Percentiles rank a stretch among this genome's conserved stretches.
Conservation (phyloP, 2,888 invertebrate species). For the Drosophila macrospina region DNA sequence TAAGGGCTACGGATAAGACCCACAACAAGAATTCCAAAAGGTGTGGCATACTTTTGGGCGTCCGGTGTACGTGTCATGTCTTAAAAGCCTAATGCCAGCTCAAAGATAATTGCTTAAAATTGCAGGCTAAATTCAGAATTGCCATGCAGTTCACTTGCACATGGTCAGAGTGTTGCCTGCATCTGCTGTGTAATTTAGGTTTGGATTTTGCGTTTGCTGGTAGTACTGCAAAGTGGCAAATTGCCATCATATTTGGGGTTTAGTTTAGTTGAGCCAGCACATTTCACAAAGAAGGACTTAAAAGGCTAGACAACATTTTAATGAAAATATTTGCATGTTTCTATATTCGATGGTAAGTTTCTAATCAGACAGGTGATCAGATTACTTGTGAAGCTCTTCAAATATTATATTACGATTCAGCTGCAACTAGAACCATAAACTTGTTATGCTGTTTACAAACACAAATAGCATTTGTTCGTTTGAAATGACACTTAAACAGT, state of each 20-base stretch:
- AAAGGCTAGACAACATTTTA: background rate
- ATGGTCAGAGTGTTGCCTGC: constrained; percentile 35
- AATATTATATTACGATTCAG: too few relatives aligned
- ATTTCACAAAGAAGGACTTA: background rate
- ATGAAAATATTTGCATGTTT: too few relatives aligned
- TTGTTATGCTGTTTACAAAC: too few relatives aligned
- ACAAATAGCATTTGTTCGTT: too few relatives aligned
- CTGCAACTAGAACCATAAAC: too few relatives aligned
- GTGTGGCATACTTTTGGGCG: constrained; percentile 24
- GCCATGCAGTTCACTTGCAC: constrained; percentile 28
- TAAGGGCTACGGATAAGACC: background rate
- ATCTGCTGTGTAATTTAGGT: constrained; percentile 45
- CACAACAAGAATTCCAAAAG: constrained; percentile 9
- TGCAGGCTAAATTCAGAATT: constrained; percentile 63
- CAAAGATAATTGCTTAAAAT: constrained; percentile 74
- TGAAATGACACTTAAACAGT: too few relatives aligned
- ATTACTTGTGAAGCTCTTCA: too few relatives aligned
- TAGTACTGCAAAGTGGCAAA: constrained; percentile 56
- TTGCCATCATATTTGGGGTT: constrained; percentile 59
- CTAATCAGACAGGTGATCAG: too few relatives aligned
- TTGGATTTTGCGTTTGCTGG: constrained; percentile 37
- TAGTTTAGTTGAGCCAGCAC: background rate
- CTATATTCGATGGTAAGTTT: too few relatives aligned
- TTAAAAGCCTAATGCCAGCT: constrained; percentile 51
- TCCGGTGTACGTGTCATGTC: constrained; percentile 58